These are phyloP conservation scores for Lasioglossum calceatum DNA, from an alignment of 2,888 invertebrate species.

Conservation along the genomic window DNA sequence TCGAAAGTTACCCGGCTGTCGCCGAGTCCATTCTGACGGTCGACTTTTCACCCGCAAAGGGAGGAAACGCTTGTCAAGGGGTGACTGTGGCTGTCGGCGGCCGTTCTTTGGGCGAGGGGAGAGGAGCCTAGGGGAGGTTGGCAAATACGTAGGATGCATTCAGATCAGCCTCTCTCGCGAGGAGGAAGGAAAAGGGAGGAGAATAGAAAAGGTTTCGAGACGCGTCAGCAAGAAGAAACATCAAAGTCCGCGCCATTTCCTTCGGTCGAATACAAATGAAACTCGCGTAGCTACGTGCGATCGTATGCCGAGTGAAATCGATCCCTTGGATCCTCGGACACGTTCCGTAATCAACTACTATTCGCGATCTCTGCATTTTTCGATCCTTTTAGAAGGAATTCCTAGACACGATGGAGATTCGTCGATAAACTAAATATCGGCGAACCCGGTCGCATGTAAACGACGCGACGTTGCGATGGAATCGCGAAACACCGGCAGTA, in stretches of 20 bases:
- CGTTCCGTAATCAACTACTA: not conserved
- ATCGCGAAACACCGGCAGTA: conserved; percentile 68
- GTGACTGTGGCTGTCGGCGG: conserved; percentile 59
- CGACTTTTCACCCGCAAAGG: conserved; percentile 63
- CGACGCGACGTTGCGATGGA: conserved; percentile 69
- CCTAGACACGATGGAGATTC: not conserved
- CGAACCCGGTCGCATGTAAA: conserved; percentile 70
- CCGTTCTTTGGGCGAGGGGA: conserved; percentile 29
- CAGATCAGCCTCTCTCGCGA: conserved; percentile 74
- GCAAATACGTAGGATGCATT: conserved; percentile 81
- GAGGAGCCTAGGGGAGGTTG: conserved; percentile 42
- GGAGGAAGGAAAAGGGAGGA: conserved; percentile 34
- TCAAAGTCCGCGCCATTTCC: conserved; percentile 77
- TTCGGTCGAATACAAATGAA: conserved; percentile 75
- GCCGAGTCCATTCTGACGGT: conserved; percentile 9
- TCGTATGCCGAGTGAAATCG: conserved; percentile 41
- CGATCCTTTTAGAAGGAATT: not conserved
- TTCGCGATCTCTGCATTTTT: not conserved
- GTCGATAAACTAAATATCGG: conserved; percentile 46
- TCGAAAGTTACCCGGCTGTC: not conserved
- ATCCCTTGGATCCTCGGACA: not conserved
- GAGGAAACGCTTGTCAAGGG: conserved; percentile 53
- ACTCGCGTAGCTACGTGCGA: conserved; percentile 63
- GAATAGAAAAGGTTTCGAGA: conserved; percentile 70
- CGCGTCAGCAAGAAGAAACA: conserved; percentile 78